Percentiles rank a stretch among this genome's conserved stretches.
Conservation (phyloP, 2,113 vertebrate species). For the Miniopterus natalensis region DNA sequence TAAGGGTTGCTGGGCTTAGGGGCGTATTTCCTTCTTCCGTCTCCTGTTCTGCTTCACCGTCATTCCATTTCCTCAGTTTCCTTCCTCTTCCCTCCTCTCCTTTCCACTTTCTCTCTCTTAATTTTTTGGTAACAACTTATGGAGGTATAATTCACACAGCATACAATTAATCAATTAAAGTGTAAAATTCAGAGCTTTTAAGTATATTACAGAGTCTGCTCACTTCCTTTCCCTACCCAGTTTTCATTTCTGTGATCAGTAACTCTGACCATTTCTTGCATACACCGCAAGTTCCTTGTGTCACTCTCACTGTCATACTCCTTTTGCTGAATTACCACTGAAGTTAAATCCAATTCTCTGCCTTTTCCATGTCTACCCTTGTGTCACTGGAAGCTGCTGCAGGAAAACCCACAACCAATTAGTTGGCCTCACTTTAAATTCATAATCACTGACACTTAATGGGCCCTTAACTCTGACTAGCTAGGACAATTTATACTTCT, state of each 20-base stretch:
- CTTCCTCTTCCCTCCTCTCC: neutral
- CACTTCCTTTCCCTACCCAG: neutral
- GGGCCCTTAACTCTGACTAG: neutral
- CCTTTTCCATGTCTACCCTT: neutral
- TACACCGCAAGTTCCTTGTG: fast-evolving
- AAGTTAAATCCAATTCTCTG: neutral
- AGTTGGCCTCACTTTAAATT: neutral
- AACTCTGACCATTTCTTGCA: neutral
- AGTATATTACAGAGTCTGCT: neutral
- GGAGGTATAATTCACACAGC: neutral
- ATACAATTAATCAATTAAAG: neutral
- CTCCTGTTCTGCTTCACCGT: neutral
- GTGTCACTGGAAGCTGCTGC: neutral
- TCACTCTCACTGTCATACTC: neutral
- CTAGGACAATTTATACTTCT: neutral
- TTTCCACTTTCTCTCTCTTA: neutral
- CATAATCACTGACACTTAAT: neutral
- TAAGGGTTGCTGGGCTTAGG: neutral
- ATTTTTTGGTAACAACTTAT: neutral
- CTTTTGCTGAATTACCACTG: neutral
- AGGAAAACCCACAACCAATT: neutral
- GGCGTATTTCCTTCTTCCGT: neutral
- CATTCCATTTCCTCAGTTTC: neutral
- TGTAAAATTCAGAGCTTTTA: neutral
- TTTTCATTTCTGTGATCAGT: neutral